Evolutionary conservation across 2,797 vertebrate species (phyloP), one percentile per base, ranked within the genome.

Genomic region (Trachops cirrhosus): DNA sequence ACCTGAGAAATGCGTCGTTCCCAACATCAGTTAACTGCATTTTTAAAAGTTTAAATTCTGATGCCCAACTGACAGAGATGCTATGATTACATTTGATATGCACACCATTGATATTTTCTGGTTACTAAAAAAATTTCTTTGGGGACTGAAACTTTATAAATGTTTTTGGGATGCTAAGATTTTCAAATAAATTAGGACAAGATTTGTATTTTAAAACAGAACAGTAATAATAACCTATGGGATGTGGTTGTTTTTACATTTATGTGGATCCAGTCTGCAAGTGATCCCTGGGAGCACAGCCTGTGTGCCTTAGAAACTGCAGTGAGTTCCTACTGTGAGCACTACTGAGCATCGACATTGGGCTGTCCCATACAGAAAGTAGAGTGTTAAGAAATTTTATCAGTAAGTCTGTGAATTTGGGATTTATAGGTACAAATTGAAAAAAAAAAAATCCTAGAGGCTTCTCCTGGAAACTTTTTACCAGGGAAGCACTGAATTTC

Each of bases 1-100:
- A 74, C 21, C 7, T 6, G 22, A 96, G 59, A 89, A 86, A 50
- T 78, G 2, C 94, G 59, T 93, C 52, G 78, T 34, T 96, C 9
- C 48, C 15, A 86, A 59, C 71, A 92, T 93, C 34, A 95, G 41
- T 95, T 64, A 77, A 29, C 18, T 92, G 22, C 5, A 15, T 94
- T 96, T 96, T 97, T 78, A 41, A 46, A 87, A 84, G 18, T 95
- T 89, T 95, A 95, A 92, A 74, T 91, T 86, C 78, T 52, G 32
- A 93, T 78, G 46, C 6, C 34, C 50, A 89, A 57, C 26, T 89
- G 95, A 78, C 64, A 87, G 75, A 91, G 62, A 96, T 74, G 89
- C n/a, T 96, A 7, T 94, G 71, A 96, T 94, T 82, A 73, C 41
- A 89, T 89, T 92, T 94, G 73, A 79, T 74, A 95, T 32, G 94